A percentile compares a stretch with the other conserved stretches of the same genome.
Evolutionary conservation across 2,888 invertebrate species (phyloP).

Genomic region (Netelia inedita): DNA sequence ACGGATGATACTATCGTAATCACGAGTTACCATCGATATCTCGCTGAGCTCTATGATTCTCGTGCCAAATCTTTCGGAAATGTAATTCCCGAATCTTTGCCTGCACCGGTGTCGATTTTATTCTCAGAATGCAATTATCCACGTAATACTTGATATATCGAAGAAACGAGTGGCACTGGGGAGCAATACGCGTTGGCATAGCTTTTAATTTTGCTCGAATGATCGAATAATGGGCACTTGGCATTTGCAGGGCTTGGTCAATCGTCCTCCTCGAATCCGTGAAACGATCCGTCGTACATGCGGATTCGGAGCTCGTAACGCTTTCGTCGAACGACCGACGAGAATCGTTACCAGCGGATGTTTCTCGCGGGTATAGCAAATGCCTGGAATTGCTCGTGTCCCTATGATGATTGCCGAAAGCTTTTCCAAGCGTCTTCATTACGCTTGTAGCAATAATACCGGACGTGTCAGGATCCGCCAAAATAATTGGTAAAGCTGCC

Average conservation of each 20-base stretch:
- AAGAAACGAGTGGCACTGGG: constrained; percentile 54
- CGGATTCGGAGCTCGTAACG: constrained; percentile 30
- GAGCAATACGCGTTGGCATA: neutral
- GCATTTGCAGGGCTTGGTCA: constrained; percentile 43
- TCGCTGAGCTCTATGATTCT: constrained; percentile 64
- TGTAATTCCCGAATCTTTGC: constrained; percentile 43
- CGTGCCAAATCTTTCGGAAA: constrained; percentile 62
- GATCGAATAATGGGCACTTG: constrained; percentile 12
- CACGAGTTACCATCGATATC: constrained; percentile 59
- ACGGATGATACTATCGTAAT: neutral
- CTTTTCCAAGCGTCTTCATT: constrained; percentile 34
- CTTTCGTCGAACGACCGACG: constrained; percentile 30
- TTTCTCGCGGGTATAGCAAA: neutral
- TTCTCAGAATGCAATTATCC: constrained; percentile 62
- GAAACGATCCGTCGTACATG: neutral
- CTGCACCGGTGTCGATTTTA: constrained; percentile 41
- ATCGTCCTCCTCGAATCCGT: neutral
- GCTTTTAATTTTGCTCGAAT: constrained; percentile 52
- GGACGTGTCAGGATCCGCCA: constrained; percentile 33
- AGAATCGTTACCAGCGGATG: neutral
- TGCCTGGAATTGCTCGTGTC: neutral
- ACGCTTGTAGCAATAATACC: constrained; percentile 31
- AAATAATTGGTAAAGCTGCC: constrained; percentile 60
- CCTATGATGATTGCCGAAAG: neutral
- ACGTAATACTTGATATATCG: constrained; percentile 64